These are phyloP conservation scores for Zonotrichia leucophrys DNA, from an alignment of 2,113 vertebrate genomes.

Conservation along the genomic window DNA sequence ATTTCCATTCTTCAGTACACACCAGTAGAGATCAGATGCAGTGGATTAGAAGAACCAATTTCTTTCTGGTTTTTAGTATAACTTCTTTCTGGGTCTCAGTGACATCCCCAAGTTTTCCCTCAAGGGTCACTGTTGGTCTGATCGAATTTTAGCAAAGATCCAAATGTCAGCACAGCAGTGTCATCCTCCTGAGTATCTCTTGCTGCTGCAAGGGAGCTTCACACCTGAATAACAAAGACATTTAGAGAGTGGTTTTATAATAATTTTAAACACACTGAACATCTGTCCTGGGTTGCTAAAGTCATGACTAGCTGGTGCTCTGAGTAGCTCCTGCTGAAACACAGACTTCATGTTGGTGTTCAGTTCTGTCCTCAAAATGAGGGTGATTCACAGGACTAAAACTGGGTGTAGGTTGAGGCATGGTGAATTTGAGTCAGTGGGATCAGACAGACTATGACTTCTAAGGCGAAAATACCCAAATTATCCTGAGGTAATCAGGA, in stretches of 20 bases:
- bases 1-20: neutral
- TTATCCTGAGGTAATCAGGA: neutral
- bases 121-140: neutral
- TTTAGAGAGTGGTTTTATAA: fast-evolving
- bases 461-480: neutral
- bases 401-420: neutral
- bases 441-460: neutral
- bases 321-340: neutral
- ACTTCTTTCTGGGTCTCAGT: neutral
- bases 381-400: neutral
- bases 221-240: neutral
- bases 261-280: neutral
- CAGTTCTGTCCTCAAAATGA: neutral
- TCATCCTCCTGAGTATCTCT: neutral
- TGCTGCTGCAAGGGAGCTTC: neutral
- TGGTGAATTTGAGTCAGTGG: neutral
- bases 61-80: neutral
- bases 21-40: fast-evolving
- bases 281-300: neutral
- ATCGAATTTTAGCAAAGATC: neutral
- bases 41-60: neutral
- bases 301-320: neutral
- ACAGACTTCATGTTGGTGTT: neutral
- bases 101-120: neutral
- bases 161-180: neutral